Evolutionary conservation across 2,888 invertebrate genomes (phyloP).

Genomic region (Apoda limacodes): DNA sequence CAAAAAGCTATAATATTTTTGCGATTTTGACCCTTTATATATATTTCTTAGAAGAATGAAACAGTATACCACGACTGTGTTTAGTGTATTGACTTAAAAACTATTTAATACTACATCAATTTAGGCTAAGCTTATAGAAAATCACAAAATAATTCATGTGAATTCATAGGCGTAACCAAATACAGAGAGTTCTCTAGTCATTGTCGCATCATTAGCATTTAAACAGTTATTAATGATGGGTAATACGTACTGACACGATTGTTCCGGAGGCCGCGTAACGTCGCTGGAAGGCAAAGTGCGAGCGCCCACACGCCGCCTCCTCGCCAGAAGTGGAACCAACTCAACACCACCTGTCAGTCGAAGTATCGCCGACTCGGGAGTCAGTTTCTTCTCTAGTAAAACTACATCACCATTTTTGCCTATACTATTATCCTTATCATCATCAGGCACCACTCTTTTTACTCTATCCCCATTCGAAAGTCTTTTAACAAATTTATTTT

Average conservation of each 20-base stretch:
- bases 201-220: constrained; percentile 18
- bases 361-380: constrained; percentile 49
- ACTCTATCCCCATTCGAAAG: constrained; percentile 43
- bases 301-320: constrained; percentile 67
- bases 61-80: too few species aligned
- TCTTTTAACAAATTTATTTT: constrained; percentile 42
- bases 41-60: too few species aligned
- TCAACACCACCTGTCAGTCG: constrained; percentile 77
- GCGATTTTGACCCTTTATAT: too few species aligned
- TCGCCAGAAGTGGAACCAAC: constrained; percentile 80
- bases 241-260: constrained; percentile 51
- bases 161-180: too few species aligned
- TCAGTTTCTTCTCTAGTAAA: constrained; percentile 34
- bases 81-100: too few species aligned
- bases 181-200: too few species aligned
- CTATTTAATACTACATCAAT: too few species aligned
- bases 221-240: constrained; percentile 5
- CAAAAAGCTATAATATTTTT: too few species aligned
- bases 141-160: too few species aligned
- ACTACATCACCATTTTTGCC: constrained; percentile 15
- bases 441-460: constrained; percentile 30
- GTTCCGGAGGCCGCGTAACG: constrained; percentile 53
- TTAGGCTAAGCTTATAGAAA: too few species aligned
- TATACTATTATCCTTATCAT: constrained; percentile 25
- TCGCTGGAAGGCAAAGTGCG: constrained; percentile 59